These are phyloP conservation scores for Drosophila grimshawi DNA, from an alignment of 1,140 invertebrate species.

Conservation along the genomic window DNA sequence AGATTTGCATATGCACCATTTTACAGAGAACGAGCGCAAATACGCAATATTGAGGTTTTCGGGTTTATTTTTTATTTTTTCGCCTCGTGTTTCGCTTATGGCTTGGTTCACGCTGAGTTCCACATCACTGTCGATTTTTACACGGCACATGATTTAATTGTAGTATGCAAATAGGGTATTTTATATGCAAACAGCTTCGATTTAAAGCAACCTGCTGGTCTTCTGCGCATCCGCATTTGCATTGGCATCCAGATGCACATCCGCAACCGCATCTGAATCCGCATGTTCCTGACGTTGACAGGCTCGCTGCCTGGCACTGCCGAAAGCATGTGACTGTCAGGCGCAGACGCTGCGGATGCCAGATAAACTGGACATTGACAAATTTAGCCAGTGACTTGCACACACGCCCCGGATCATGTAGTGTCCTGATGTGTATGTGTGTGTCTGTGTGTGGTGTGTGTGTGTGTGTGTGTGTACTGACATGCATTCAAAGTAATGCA, in stretches of 20 bases:
- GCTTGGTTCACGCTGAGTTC: constrained; percentile 57
- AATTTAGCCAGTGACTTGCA: constrained; percentile 64
- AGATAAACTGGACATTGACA: constrained; percentile 73
- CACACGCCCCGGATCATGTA: constrained; percentile 20
- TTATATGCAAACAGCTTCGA: constrained; percentile 45
- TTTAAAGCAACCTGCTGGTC: constrained; percentile 49
- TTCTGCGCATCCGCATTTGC: constrained; percentile 27
- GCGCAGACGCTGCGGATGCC: constrained; percentile 38
- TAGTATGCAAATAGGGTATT: constrained; percentile 69
- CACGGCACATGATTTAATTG: constrained; percentile 72
- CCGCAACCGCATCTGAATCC: constrained; percentile 14
- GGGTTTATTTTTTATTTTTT: constrained; percentile 31
- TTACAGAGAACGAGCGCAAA: neutral
- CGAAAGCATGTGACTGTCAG: constrained; percentile 67
- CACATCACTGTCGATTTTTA: constrained; percentile 60
- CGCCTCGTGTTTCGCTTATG: constrained; percentile 10
- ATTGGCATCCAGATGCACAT: constrained; percentile 1
- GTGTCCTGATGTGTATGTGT: neutral
- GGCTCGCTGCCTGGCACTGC: constrained; percentile 35
- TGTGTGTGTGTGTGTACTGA: constrained; percentile 22
- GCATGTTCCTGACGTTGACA: constrained; percentile 46
- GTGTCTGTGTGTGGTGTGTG: neutral
- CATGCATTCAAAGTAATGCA: constrained; percentile 54
- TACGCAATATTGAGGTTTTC: constrained; percentile 64
- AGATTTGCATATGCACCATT: constrained; percentile 73